Conservation (phyloP, 1,140 invertebrate species). For the Penaeus chinensis region DNA sequence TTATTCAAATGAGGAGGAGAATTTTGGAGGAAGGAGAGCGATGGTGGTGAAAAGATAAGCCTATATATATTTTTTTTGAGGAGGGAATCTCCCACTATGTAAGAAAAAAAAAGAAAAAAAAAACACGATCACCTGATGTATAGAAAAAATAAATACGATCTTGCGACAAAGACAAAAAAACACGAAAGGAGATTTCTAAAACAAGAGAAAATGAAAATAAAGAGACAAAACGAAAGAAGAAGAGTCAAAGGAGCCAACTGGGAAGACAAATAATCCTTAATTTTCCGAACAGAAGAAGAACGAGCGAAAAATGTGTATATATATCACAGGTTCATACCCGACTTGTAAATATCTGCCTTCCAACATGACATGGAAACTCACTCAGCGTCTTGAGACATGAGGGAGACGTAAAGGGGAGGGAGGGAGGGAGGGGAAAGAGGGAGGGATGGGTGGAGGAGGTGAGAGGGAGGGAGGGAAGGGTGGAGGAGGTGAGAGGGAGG, state of each 20-base stretch:
- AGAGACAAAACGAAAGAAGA: background rate
- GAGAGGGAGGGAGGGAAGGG: background rate
- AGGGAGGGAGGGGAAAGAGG: background rate
- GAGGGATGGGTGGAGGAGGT: background rate
- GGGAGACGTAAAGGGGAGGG: background rate
- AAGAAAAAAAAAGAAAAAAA: background rate
- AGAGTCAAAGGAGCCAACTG: too few relatives aligned
- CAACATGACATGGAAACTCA: too few relatives aligned
- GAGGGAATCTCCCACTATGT: background rate
- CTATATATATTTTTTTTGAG: too few relatives aligned
- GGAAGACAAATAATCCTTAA: too few relatives aligned
- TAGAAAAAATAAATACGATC: background rate
- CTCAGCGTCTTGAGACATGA: too few relatives aligned
- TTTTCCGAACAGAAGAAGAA: too few relatives aligned
- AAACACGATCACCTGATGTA: background rate
- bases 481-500: background rate
- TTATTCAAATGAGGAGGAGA: too few relatives aligned
- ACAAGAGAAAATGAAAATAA: background rate
- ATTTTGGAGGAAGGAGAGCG: too few relatives aligned
- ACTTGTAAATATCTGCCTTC: too few relatives aligned
- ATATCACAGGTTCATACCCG: too few relatives aligned
- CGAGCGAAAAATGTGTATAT: too few relatives aligned
- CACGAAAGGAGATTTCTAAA: background rate
- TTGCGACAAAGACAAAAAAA: background rate
- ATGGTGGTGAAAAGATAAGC: too few relatives aligned